Base-by-base conservation (phyloP, 1,140 invertebrate genomes). In the Trichonephila clavata region DNA sequence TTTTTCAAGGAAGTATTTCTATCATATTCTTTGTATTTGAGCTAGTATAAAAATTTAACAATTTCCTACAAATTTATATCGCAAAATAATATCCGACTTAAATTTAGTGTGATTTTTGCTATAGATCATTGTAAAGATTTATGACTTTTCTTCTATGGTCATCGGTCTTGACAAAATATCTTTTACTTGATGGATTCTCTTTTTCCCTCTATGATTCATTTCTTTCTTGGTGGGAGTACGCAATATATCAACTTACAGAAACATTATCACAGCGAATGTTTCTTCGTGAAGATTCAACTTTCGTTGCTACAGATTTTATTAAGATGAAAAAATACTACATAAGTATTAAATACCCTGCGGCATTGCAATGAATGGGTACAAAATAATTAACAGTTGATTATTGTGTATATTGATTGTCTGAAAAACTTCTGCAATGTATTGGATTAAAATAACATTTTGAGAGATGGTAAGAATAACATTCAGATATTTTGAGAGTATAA, bases 171-270 rank as follows among this genome's bases (percentile, higher is more conserved):
- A 68, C 65, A 68, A 68, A 68, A 68, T 68, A 68, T 68, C 65
- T 68, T 24, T 68, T 68, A 68, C 65, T 68, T 68, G 65, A 68
- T 68, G 65, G 65, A 68, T 68, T 68, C 65, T 68, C 65, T n/a
- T 68, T 24, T 68, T 68, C 65, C 65, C 7, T 24, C 65, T 68
- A 68, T 68, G 65, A 68, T 21, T 21, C 65, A 68, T 68, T 68
- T 68, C 65, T 68, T 68, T 68, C n/a, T 68, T 68, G 7, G n/a
- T 68, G n/a, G 21, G n/a, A 68, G 24, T 27, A 14, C 24, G n/a
- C 65, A 68, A 68, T 68, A 13, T 13, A 68, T 68, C 65, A 68
- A n/a, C n/a, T 24, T 0, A 13, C 21, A 24, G 65, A 20, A 27
- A 24, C 7, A 24, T n/a, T 24, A n/a, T 68, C 65, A n/a, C n/a